Evolutionary conservation across 2,888 invertebrate species (phyloP).

Genomic region (Autographa pulchrina): DNA sequence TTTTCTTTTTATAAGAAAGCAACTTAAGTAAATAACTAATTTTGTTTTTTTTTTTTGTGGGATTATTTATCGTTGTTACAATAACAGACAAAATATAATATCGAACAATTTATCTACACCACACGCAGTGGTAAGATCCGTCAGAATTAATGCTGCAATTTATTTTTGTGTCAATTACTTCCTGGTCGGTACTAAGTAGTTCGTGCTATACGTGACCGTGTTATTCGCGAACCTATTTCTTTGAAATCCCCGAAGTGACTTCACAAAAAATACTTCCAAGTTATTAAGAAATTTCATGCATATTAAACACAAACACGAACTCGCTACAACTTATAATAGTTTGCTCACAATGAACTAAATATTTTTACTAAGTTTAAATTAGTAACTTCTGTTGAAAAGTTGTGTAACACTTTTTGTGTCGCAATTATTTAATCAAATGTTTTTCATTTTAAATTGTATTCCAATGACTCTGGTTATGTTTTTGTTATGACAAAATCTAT

Average conservation of each 20-base stretch:
- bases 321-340: constrained; percentile 50
- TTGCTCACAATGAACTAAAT: constrained; percentile 12
- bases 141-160: background rate
- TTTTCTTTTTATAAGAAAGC: too few relatives aligned
- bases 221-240: background rate
- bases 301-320: constrained; percentile 50
- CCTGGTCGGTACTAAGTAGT: constrained; percentile 7
- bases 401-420: background rate
- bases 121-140: background rate
- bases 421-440: background rate
- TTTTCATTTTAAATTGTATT: background rate
- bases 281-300: constrained; percentile 68
- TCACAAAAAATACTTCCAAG: constrained; percentile 42
- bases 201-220: constrained; percentile 20
- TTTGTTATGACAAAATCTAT: too few relatives aligned
- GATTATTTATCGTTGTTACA: too few relatives aligned
- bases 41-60: too few relatives aligned
- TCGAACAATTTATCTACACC: too few relatives aligned
- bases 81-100: too few relatives aligned
- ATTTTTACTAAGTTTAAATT: constrained; percentile 14
- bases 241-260: constrained; percentile 16
- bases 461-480: background rate
- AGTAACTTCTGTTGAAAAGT: constrained; percentile 6
- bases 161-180: background rate
- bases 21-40: too few relatives aligned